Conservation (phyloP, 2,888 invertebrate genomes). For the Drosophila neotestacea region DNA sequence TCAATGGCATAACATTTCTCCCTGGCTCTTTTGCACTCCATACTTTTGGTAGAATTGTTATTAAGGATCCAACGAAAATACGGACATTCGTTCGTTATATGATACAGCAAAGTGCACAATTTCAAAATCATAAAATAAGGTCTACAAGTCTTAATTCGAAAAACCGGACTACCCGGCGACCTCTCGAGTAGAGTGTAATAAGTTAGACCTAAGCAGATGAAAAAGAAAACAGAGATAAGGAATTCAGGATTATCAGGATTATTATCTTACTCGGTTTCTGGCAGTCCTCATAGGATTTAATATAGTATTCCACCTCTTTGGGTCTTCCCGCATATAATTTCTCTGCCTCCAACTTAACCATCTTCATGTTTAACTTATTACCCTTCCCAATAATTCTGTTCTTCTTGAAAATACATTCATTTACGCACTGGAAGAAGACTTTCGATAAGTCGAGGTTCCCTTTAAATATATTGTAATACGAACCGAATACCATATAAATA, state of each 20-base stretch:
- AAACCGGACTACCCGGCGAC: conserved; percentile 43
- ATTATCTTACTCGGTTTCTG: conserved; percentile 48
- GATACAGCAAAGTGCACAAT: too few relatives aligned
- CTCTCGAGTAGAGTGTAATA: conserved; percentile 43
- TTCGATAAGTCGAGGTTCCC: too few relatives aligned
- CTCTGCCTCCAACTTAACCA: conserved; percentile 69
- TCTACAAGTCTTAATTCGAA: conserved; percentile 63
- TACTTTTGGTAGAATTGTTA: background rate
- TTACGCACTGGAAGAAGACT: conserved; percentile 57
- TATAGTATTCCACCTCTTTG: conserved; percentile 65
- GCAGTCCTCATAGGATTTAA: conserved; percentile 62
- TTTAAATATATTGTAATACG: background rate
- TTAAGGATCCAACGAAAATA: conserved; percentile 67
- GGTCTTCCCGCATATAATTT: conserved; percentile 52
- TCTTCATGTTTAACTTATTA: conserved; percentile 74
- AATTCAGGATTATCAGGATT: too few relatives aligned
- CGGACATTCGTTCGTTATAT: conserved; percentile 53
- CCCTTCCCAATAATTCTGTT: conserved; percentile 74
- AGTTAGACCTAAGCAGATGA: conserved; percentile 24
- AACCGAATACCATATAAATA: conserved; percentile 67
- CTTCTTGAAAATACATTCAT: conserved; percentile 71
- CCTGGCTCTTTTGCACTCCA: conserved; percentile 45
- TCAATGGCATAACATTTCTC: conserved; percentile 55
- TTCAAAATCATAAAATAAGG: conserved; percentile 50
- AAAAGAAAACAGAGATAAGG: background rate